Evolutionary conservation across 2,113 vertebrate genomes (phyloP).

Genomic region (Bolborhynchus lineola): DNA sequence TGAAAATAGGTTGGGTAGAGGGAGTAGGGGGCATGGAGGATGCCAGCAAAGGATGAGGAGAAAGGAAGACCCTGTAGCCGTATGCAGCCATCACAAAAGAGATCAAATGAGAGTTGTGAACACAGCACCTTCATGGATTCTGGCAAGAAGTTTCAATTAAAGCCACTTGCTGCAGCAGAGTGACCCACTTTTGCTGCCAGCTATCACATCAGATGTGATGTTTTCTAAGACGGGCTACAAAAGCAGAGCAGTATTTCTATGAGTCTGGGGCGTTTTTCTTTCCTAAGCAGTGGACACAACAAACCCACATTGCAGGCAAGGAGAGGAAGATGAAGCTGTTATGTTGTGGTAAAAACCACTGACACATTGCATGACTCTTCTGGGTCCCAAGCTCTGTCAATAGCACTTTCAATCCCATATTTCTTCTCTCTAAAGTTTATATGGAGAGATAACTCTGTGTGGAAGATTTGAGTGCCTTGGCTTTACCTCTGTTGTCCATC

Average conservation of each 20-base stretch:
- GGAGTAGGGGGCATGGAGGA: background rate
- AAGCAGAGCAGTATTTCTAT: background rate
- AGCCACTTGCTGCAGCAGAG: background rate
- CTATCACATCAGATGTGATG: slow-evolving; percentile 47
- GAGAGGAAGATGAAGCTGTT: background rate
- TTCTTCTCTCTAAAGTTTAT: background rate
- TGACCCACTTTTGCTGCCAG: slow-evolving; percentile 38
- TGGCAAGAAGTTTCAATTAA: slow-evolving; percentile 43
- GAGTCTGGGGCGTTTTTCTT: background rate
- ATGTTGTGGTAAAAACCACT: background rate
- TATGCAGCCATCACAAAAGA: background rate
- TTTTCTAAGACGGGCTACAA: background rate
- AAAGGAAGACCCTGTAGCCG: background rate
- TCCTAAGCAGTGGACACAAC: background rate
- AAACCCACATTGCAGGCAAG: background rate
- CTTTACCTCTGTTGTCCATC: background rate
- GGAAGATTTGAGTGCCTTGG: background rate
- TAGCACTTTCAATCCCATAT: background rate
- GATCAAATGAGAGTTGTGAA: slow-evolving; percentile 16
- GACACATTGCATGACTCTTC: background rate
- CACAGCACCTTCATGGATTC: background rate
- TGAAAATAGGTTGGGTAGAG: background rate
- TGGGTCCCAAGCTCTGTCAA: background rate
- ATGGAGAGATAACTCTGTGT: background rate
- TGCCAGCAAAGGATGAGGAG: background rate